Conservation (phyloP, 2,113 vertebrate genomes). For the Sinocyclocheilus anophthalmus region DNA sequence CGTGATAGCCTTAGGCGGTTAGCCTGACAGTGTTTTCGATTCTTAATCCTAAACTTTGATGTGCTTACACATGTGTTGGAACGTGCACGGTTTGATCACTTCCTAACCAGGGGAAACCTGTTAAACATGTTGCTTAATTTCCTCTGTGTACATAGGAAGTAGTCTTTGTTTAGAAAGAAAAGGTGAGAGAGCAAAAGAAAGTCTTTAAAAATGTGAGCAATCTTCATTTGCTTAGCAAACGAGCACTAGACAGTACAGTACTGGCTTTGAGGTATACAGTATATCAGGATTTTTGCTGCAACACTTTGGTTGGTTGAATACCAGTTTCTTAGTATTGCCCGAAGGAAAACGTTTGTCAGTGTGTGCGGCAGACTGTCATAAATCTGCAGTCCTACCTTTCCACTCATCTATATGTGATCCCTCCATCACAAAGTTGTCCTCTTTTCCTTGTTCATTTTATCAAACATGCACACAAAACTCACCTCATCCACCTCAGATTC, state of each 20-base stretch:
- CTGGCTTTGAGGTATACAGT: neutral
- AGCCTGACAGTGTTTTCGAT: conserved; percentile 26
- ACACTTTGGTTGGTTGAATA: neutral
- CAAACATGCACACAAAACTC: neutral
- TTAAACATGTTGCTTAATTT: conserved; percentile 55
- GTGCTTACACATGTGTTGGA: conserved; percentile 39
- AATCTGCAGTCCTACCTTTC: conserved; percentile 17
- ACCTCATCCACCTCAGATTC: neutral
- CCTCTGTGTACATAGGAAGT: conserved; percentile 54
- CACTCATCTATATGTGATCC: neutral
- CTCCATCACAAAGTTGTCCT: neutral
- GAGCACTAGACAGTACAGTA: neutral
- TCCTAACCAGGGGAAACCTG: conserved; percentile 51
- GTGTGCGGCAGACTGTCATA: neutral
- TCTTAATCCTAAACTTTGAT: conserved; percentile 36
- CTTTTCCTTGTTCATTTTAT: neutral
- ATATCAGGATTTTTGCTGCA: neutral
- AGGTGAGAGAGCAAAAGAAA: conserved; percentile 41
- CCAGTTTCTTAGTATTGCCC: neutral
- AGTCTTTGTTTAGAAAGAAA: conserved; percentile 49
- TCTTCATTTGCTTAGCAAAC: conserved; percentile 1
- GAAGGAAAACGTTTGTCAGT: conserved; percentile 24
- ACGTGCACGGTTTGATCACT: conserved; percentile 19
- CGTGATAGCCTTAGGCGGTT: neutral
- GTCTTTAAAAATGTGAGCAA: neutral